Conservation (phyloP, 2,888 invertebrate species). For the Heteromyza rotundicornis region DNA sequence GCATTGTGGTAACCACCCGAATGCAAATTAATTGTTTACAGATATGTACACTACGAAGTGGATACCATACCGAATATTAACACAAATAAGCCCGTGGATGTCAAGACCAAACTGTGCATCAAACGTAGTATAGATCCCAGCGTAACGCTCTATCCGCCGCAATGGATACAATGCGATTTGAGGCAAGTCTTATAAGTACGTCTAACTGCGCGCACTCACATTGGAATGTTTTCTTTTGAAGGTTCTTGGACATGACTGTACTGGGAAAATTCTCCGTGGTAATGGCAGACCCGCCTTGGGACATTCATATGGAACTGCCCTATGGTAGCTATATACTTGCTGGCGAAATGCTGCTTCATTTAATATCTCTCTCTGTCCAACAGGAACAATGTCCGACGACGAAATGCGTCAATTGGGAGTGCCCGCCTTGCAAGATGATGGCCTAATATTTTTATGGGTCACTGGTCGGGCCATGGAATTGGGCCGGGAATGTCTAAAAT, state of each 20-base stretch:
- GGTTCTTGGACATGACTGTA: conserved; percentile 61
- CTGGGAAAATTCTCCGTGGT: conserved; percentile 95
- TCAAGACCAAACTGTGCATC: conserved; percentile 56
- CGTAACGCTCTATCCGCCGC: conserved; percentile 82
- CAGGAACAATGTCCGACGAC: conserved; percentile 92
- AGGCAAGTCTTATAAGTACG: conserved; percentile 70
- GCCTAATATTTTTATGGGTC: conserved; percentile 96
- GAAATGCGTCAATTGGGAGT: conserved; percentile 97
- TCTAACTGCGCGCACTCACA: not conserved
- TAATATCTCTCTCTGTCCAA: not conserved
- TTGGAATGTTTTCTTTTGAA: conserved; percentile 16
- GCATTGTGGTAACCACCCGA: not conserved
- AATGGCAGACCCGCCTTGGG: conserved; percentile 99
- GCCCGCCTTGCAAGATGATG: conserved; percentile 93
- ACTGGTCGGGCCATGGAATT: conserved; percentile 87
- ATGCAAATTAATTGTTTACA: conserved; percentile 48
- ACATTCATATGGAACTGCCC: conserved; percentile 98
- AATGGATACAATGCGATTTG: conserved; percentile 98
- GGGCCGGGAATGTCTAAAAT: conserved; percentile 90
- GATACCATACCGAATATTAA: conserved; percentile 68
- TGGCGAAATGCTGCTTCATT: not conserved
- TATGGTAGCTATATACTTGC: too few species aligned
- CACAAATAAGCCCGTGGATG: conserved; percentile 58
- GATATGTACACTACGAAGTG: conserved; percentile 97
- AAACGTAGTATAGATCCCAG: conserved; percentile 59